Evolutionary conservation across 2,113 vertebrate genomes (phyloP).

Genomic region (Phodopus roborovskii): DNA sequence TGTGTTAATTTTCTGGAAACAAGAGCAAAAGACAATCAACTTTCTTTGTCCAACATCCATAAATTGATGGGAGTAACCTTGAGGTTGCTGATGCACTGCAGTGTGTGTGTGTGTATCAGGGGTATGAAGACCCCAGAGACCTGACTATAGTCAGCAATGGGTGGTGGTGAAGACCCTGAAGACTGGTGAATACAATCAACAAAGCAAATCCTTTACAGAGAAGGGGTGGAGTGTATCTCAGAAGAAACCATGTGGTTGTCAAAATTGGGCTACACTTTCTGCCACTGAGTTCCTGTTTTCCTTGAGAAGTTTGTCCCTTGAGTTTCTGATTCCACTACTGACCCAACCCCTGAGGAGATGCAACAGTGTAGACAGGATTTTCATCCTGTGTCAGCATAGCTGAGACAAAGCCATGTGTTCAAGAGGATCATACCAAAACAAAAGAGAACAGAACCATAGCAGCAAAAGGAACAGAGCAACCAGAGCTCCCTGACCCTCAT

Average conservation of each 20-base stretch:
- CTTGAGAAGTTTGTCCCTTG: background rate
- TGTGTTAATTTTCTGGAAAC: slow-evolving; percentile 86
- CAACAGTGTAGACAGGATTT: background rate
- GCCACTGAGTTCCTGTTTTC: background rate
- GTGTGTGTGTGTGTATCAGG: no score
- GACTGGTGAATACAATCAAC: background rate
- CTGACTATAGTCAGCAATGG: background rate
- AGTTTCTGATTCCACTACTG: background rate
- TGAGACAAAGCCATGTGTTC: background rate
- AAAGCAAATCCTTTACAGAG: background rate
- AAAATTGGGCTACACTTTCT: background rate
- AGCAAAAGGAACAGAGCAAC: background rate
- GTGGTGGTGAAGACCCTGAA: background rate
- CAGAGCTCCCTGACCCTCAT: background rate
- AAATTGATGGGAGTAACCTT: background rate
- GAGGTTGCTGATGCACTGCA: background rate
- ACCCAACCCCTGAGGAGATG: background rate
- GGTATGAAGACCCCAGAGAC: background rate
- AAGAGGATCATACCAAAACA: background rate
- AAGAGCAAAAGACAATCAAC: slow-evolving; percentile 48
- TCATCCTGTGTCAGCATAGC: background rate
- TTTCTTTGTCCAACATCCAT: background rate
- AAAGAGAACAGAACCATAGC: background rate
- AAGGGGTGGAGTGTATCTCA: background rate
- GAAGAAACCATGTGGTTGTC: background rate